Evolutionary conservation across 2,888 invertebrate genomes (phyloP).

Genomic region (Hofmannophila pseudospretella): DNA sequence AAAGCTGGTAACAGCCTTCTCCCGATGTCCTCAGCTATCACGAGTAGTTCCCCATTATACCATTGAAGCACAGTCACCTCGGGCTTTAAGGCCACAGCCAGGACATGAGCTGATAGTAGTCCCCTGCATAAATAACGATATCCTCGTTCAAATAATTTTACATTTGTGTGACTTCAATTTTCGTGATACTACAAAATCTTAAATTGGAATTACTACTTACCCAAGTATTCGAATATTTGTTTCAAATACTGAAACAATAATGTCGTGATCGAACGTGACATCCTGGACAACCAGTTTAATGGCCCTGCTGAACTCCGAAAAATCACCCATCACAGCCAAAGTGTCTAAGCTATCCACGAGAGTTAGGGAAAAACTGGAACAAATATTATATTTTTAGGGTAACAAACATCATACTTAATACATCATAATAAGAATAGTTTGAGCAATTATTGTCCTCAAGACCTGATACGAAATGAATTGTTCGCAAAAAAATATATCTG

Average conservation of each 20-base stretch:
- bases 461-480: too few species aligned
- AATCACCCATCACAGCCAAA: constrained; percentile 92
- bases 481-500: too few species aligned
- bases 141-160: too few species aligned
- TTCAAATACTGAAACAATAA: constrained; percentile 98
- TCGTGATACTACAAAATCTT: too few species aligned
- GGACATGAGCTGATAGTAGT: constrained; percentile 93
- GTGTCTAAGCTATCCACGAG: constrained; percentile 97
- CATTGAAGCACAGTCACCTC: constrained; percentile 85
- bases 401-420: background rate
- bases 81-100: constrained; percentile 89
- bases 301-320: constrained; percentile 94
- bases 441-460: background rate
- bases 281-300: constrained; percentile 90
- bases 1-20: constrained; percentile 97
- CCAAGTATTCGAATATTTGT: constrained; percentile 99
- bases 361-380: constrained; percentile 95
- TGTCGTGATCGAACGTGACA: constrained; percentile 95
- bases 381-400: constrained; percentile 15
- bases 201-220: too few species aligned
- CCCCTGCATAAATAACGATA: constrained; percentile 84
- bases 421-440: background rate
- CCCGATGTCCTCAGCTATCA: constrained; percentile 95
- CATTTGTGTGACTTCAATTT: too few species aligned
- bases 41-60: constrained; percentile 92